phyloP scores from a whole-genome alignment of 1,140 invertebrate genomes.

The Aradophagus sp. region DNA sequence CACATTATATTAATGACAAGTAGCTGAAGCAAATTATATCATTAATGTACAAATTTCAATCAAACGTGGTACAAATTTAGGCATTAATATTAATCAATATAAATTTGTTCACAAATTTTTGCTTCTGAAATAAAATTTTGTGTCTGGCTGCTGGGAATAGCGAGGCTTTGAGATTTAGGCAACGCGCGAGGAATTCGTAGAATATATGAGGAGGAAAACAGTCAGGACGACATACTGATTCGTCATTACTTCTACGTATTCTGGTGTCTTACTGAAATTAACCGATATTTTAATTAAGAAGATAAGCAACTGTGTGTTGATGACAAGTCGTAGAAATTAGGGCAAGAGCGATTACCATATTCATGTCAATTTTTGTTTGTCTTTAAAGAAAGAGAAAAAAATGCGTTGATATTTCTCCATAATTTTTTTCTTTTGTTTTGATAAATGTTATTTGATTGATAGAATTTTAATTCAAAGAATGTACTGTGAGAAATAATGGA shows the following conservation, averaged over 20 bases:
- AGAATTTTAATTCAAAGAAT: neutral
- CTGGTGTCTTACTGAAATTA: slow-evolving; percentile 69
- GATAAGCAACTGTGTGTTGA: slow-evolving; percentile 64
- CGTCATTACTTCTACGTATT: slow-evolving; percentile 67
- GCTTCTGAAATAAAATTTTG: no score
- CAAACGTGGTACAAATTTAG: no score
- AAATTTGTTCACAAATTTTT: no score
- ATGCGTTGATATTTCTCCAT: slow-evolving; percentile 9
- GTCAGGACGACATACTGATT: slow-evolving; percentile 30
- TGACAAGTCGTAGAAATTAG: slow-evolving; percentile 54
- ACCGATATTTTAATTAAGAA: slow-evolving; percentile 66
- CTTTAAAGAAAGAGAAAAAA: no score
- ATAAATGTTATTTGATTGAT: neutral
- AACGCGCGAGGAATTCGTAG: slow-evolving; percentile 40
- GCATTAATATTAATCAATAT: no score
- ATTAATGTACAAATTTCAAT: no score
- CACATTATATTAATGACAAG: no score
- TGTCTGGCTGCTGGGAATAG: no score
- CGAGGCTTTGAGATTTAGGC: slow-evolving; percentile 31
- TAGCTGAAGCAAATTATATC: neutral
- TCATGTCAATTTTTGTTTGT: slow-evolving; percentile 33
- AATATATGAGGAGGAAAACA: slow-evolving; percentile 36
- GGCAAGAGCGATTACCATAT: slow-evolving; percentile 40
- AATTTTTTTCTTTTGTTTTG: slow-evolving; percentile 2
- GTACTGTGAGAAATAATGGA: slow-evolving; percentile 12